Evolutionary conservation across 2,113 vertebrate genomes (phyloP).

Genomic region (Alligator mississippiensis): DNA sequence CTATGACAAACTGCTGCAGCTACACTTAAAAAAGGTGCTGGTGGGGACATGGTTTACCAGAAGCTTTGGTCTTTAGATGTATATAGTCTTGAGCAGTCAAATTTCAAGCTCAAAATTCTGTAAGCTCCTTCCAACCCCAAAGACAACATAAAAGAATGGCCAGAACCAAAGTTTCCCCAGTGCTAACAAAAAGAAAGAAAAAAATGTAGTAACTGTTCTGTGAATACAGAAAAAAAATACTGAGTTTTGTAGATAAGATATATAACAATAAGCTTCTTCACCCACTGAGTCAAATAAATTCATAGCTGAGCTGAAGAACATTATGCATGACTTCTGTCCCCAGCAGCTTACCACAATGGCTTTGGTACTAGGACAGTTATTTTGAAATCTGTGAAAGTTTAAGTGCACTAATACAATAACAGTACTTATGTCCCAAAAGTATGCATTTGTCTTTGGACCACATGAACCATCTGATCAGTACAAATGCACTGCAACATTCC

Average conservation of each 20-base stretch:
- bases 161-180: background rate
- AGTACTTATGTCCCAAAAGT: background rate
- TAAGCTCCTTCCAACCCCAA: background rate
- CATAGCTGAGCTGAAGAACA: background rate
- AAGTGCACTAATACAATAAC: background rate
- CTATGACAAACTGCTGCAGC: no score
- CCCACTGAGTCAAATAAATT: background rate
- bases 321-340: background rate
- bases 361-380: background rate
- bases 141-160: background rate
- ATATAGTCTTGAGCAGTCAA: background rate
- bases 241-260: background rate
- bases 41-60: background rate
- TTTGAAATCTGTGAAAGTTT: background rate
- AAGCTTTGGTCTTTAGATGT: background rate
- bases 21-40: background rate
- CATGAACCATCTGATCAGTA: background rate
- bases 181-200: background rate
- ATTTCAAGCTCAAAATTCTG: background rate
- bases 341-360: background rate
- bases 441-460: background rate
- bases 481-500: background rate
- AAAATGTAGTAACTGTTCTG: background rate
- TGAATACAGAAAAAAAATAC: background rate
- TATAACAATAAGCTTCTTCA: background rate